Percentiles rank a stretch among this genome's conserved stretches.
Evolutionary conservation across 2,113 vertebrate species (phyloP).

Genomic region (Plotosus lineatus): DNA sequence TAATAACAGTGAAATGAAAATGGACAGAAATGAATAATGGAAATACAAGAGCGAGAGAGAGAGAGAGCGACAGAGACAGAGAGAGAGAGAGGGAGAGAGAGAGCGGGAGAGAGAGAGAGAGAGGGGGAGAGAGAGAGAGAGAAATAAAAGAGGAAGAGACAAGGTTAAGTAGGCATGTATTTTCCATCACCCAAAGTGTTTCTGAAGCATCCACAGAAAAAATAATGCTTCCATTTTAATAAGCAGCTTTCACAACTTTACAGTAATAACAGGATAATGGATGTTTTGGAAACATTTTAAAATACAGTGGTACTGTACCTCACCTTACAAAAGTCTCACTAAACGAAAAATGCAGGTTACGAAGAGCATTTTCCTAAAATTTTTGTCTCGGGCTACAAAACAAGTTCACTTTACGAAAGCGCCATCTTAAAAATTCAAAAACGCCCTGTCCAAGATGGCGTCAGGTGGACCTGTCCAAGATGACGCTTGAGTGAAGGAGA

Average conservation of each 20-base stretch:
- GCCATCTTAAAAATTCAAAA: too few species aligned
- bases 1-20: conserved; percentile 52
- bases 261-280: neutral
- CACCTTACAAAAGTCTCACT: too few species aligned
- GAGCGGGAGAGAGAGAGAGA: conserved; percentile 1
- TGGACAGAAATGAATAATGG: conserved; percentile 1
- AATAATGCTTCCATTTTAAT: neutral
- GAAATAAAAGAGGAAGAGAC: neutral
- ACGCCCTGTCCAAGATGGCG: too few species aligned
- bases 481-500: too few species aligned
- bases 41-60: neutral
- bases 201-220: conserved; percentile 14
- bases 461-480: too few species aligned
- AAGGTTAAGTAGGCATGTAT: conserved; percentile 9
- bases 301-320: too few species aligned
- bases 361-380: too few species aligned
- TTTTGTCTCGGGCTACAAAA: too few species aligned
- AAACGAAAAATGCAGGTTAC: too few species aligned
- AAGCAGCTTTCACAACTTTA: neutral
- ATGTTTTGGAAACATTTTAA: neutral
- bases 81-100: conserved; percentile 2
- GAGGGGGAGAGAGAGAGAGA: neutral
- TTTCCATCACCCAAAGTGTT: conserved; percentile 19
- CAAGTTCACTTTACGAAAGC: too few species aligned
- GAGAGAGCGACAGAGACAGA: neutral